These are phyloP conservation scores for Cloeon dipterum DNA, from an alignment of 2,888 invertebrate genomes.

Conservation along the genomic window DNA sequence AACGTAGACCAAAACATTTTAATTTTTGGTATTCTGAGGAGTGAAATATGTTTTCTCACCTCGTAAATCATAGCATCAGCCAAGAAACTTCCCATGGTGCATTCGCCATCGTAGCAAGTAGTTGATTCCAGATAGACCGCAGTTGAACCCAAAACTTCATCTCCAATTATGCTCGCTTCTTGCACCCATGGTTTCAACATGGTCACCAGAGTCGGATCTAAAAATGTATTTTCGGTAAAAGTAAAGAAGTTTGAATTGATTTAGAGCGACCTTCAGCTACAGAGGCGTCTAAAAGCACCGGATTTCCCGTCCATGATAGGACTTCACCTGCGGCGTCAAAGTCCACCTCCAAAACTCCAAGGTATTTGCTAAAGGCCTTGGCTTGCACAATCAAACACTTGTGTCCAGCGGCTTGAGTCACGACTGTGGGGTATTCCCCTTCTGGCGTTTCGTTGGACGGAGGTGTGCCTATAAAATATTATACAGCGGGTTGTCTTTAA, in stretches of 20 bases:
- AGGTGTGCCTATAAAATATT: slow-evolving; percentile 14
- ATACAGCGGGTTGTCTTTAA: too few relatives aligned
- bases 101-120: not conserved
- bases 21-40: too few relatives aligned
- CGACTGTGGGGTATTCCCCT: slow-evolving; percentile 21
- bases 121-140: not conserved
- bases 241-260: too few relatives aligned
- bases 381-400: slow-evolving; percentile 23
- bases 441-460: slow-evolving; percentile 30
- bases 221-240: too few relatives aligned
- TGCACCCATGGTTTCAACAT: not conserved
- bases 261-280: slow-evolving; percentile 34
- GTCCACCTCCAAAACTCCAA: slow-evolving; percentile 49
- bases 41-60: not conserved
- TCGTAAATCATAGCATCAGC: not conserved
- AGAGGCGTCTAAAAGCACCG: slow-evolving; percentile 36
- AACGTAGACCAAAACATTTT: too few relatives aligned
- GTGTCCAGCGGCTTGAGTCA: slow-evolving; percentile 12
- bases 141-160: not conserved
- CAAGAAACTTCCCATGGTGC: not conserved
- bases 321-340: slow-evolving; percentile 45
- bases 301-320: slow-evolving; percentile 41
- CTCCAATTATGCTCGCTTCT: not conserved
- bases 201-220: too few relatives aligned
- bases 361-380: slow-evolving; percentile 29